Evolutionary conservation across 1,140 invertebrate species (phyloP).

Genomic region (Pseudoatta argentina): DNA sequence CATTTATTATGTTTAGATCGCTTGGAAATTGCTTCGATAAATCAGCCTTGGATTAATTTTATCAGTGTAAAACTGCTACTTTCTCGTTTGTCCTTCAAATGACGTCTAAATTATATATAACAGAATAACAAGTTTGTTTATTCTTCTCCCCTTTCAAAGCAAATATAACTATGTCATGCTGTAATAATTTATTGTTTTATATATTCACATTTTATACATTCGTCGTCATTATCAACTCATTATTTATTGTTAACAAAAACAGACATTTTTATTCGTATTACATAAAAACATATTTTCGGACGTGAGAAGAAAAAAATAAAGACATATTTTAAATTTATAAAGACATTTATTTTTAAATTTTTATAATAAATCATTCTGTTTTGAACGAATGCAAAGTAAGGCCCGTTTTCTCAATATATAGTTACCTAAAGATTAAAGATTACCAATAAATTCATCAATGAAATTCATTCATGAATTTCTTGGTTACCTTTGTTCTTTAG

Average conservation of each 20-base stretch:
- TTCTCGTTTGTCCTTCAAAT: background rate
- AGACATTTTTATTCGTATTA: background rate
- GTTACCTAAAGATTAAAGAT: no score
- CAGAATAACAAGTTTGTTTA: background rate
- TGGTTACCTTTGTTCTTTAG: no score
- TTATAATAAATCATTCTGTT: background rate
- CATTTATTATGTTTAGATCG: slow-evolving; percentile 39
- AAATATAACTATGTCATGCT: background rate
- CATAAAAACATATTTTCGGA: background rate
- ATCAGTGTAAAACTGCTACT: slow-evolving; percentile 15
- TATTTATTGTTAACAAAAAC: background rate
- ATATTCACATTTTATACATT: background rate
- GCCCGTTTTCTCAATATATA: no score
- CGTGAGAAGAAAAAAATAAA: no score
- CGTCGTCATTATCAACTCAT: background rate
- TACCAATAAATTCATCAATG: no score
- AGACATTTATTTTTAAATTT: background rate
- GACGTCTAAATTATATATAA: background rate
- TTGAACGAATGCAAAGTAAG: background rate
- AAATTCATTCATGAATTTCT: no score
- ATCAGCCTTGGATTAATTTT: slow-evolving; percentile 50
- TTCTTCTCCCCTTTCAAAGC: background rate
- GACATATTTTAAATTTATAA: background rate
- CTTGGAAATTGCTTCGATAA: background rate
- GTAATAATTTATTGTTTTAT: background rate